These are phyloP conservation scores for Portevinia maculata DNA, from an alignment of 2,888 invertebrate genomes.

Conservation along the genomic window DNA sequence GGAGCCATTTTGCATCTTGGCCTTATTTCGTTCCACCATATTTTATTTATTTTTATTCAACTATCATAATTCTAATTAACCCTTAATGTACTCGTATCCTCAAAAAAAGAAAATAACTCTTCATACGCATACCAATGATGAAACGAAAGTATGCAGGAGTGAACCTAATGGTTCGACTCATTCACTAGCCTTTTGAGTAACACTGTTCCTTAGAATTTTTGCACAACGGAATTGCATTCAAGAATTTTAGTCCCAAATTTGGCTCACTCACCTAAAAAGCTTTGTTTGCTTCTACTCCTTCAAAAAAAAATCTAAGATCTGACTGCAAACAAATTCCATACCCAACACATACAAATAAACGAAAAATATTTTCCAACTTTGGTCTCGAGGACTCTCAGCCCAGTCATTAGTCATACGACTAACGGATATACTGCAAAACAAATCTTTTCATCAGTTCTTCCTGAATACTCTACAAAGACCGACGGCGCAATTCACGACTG, in stretches of 20 bases:
- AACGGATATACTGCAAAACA: slow-evolving; percentile 72
- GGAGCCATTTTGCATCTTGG: too few relatives aligned
- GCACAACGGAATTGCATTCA: slow-evolving; percentile 45
- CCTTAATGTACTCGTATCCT: too few relatives aligned
- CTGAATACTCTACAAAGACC: slow-evolving; percentile 54
- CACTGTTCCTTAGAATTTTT: slow-evolving; percentile 28
- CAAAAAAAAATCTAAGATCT: background rate
- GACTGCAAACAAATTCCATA: slow-evolving; percentile 48
- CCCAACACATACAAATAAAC: slow-evolving; percentile 15
- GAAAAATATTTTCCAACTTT: slow-evolving; percentile 60
- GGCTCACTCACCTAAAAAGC: slow-evolving; percentile 35
- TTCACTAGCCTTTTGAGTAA: slow-evolving; percentile 12
- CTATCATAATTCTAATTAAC: too few relatives aligned
- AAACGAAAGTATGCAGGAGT: too few relatives aligned
- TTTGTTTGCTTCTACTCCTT: slow-evolving; percentile 39
- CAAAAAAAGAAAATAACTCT: too few relatives aligned
- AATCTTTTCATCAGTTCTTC: slow-evolving; percentile 73
- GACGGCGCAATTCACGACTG: slow-evolving; percentile 42
- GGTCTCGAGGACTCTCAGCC: slow-evolving; percentile 70
- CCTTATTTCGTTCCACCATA: too few relatives aligned
- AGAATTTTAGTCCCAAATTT: slow-evolving; percentile 52
- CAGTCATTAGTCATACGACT: slow-evolving; percentile 73
- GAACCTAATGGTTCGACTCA: too few relatives aligned
- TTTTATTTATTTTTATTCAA: too few relatives aligned
- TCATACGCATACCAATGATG: too few relatives aligned